These are phyloP conservation scores for Byasa hedistus DNA, from an alignment of 2,888 invertebrate genomes.

Conservation along the genomic window DNA sequence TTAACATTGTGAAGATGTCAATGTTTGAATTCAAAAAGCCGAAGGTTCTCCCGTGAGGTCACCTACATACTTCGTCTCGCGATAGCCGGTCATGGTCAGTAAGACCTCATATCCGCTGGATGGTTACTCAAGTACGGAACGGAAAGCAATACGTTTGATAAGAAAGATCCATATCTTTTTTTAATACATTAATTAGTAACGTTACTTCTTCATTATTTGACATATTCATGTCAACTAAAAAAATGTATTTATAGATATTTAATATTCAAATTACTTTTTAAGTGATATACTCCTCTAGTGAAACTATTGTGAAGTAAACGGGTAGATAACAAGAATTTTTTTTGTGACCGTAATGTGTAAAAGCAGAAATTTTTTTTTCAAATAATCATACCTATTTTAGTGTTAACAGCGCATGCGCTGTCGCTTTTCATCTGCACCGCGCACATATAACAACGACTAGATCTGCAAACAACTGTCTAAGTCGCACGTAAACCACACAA, in stretches of 20 bases:
- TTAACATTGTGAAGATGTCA: constrained; percentile 55
- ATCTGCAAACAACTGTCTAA: constrained; percentile 53
- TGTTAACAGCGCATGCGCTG: neutral
- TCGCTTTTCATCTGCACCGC: constrained; percentile 3
- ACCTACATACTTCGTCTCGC: constrained; percentile 68
- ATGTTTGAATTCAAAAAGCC: constrained; percentile 61
- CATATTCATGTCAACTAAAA: no score
- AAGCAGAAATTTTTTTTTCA: neutral
- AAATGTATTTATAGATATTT: no score
- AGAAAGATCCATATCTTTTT: neutral
- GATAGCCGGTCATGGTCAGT: constrained; percentile 68
- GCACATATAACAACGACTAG: constrained; percentile 15
- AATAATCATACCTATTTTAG: neutral
- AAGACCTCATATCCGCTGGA: constrained; percentile 59
- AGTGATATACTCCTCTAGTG: no score
- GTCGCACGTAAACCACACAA: constrained; percentile 46
- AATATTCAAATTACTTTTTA: no score
- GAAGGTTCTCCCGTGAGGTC: constrained; percentile 68
- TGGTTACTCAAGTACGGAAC: constrained; percentile 36
- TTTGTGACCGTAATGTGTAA: no score
- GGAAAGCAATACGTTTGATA: constrained; percentile 32
- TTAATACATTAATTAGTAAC: no score
- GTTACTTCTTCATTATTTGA: no score
- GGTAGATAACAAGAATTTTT: no score
- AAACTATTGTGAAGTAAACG: no score